A percentile compares a stretch with the other conserved stretches of the same genome.
These are phyloP conservation scores for Branchellion lobata DNA, from an alignment of 2,888 invertebrate genomes.

Conservation along the genomic window DNA sequence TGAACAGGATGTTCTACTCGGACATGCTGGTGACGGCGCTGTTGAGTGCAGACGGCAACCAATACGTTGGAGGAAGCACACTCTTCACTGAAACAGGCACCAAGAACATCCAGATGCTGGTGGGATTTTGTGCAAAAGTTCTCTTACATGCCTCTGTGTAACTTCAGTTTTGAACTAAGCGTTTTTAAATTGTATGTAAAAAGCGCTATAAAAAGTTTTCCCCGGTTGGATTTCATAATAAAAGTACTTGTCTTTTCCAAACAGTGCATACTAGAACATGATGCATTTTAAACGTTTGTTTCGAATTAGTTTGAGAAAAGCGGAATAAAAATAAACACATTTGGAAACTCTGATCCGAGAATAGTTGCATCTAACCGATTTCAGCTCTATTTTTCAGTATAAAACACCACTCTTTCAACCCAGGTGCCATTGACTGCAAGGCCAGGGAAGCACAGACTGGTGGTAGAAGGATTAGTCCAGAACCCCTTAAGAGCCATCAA, in stretches of 20 bases:
- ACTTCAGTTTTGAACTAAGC: constrained; percentile 3
- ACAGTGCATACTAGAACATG: too few relatives aligned
- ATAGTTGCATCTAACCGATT: too few relatives aligned
- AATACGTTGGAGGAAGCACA: constrained; percentile 68
- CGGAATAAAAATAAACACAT: neutral
- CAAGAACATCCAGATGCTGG: constrained; percentile 49
- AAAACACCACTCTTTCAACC: too few relatives aligned
- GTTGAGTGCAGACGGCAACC: constrained; percentile 83
- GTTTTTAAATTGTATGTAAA: neutral
- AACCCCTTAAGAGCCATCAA: constrained; percentile 37
- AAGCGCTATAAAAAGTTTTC: neutral
- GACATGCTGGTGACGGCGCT: constrained; percentile 83
- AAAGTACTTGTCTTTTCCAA: too few relatives aligned
- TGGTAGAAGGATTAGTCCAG: constrained; percentile 75
- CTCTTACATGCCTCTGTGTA: neutral
- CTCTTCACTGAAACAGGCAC: constrained; percentile 48
- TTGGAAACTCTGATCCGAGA: too few relatives aligned
- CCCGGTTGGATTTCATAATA: too few relatives aligned
- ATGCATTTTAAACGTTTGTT: too few relatives aligned
- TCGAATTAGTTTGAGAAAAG: too few relatives aligned
- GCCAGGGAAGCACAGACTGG: constrained; percentile 78
- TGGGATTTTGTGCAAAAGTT: too few relatives aligned
- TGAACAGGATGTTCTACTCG: constrained; percentile 73
- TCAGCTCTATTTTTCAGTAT: too few relatives aligned
- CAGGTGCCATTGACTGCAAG: constrained; percentile 81